Evolutionary conservation across 2,888 invertebrate genomes (phyloP), one percentile per base, ranked within the genome.

Genomic region (Cetonia aurata): DNA sequence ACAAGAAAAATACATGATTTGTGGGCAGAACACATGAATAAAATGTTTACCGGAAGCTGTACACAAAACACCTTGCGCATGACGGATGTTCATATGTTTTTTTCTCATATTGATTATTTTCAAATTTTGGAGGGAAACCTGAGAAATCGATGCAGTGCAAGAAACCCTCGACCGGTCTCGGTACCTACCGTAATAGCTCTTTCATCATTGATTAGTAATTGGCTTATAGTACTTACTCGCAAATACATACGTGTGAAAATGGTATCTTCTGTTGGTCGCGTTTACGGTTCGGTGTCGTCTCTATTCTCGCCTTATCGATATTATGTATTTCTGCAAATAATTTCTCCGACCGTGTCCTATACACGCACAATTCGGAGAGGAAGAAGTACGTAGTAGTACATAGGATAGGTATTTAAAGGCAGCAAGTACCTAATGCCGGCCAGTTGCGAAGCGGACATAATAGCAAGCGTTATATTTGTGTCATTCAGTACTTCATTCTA

Each of bases 41-140:
- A 75, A 75, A 74, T 74, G 74, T 75, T 76, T 76, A 76, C 77
- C 79, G 79, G 79, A 79, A 75, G 68, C 71, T 71, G 73, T 75
- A 77, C 72, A 76, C 74, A 75, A 73, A 69, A 71, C 68, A 56
- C 67, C 71, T 66, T 48, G 76, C 77, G 77, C 77, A 76, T 75
- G 73, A 68, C 75, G 77, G 77, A 77, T 71, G 71, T 71, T 70
- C 74, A 73, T 66, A 73, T 76, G 73, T 75, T 74, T 75, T 65
- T 41, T 31, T 42, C 42, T 55, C 37, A 31, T 67, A 67, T 70
- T 60, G 70, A 72, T 72, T 62, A 50, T 65, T 65, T 71, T 72
- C 65, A 52, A 72, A 70, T 70, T 72, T 67, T 55, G 67, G 72
- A 67, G 72, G 72, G 72, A 72, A 72, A 31, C 48, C 42, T 33